Conservation (phyloP, 2,113 vertebrate species). For the Oophaga pumilio region DNA sequence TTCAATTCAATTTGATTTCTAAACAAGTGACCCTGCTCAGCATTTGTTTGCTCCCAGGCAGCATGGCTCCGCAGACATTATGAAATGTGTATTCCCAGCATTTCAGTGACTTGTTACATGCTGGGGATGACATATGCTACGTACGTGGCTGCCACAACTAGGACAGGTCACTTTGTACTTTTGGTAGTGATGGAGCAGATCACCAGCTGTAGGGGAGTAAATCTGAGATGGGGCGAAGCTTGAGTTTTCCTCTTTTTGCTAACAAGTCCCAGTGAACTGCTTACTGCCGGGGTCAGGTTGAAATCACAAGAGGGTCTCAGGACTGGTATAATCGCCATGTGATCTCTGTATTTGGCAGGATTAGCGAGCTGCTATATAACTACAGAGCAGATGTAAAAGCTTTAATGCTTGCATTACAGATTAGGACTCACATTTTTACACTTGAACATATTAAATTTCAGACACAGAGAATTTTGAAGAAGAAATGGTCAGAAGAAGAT, state of each 20-base stretch:
- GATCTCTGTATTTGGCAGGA: constrained; percentile 32
- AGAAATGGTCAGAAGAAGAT: no score
- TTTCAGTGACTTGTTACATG: neutral
- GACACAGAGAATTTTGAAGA: no score
- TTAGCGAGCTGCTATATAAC: neutral
- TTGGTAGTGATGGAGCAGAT: neutral
- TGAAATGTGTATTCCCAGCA: neutral
- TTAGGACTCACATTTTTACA: neutral
- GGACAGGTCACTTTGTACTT: neutral
- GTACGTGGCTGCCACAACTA: neutral
- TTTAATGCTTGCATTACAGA: no score
- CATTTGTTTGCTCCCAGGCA: neutral
- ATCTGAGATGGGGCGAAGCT: neutral
- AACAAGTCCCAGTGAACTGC: neutral
- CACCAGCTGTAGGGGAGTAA: neutral
- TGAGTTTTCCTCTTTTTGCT: neutral
- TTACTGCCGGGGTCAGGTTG: neutral
- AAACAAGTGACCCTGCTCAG: neutral
- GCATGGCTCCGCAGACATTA: neutral
- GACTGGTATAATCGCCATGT: constrained; percentile 32
- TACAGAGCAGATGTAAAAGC: neutral
- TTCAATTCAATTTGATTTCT: neutral
- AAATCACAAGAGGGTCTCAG: constrained; percentile 46
- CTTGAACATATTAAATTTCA: no score
- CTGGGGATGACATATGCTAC: neutral